Evolutionary conservation across 2,113 vertebrate species (phyloP), one percentile per base, ranked within the genome.

Genomic region (Orycteropus afer): DNA sequence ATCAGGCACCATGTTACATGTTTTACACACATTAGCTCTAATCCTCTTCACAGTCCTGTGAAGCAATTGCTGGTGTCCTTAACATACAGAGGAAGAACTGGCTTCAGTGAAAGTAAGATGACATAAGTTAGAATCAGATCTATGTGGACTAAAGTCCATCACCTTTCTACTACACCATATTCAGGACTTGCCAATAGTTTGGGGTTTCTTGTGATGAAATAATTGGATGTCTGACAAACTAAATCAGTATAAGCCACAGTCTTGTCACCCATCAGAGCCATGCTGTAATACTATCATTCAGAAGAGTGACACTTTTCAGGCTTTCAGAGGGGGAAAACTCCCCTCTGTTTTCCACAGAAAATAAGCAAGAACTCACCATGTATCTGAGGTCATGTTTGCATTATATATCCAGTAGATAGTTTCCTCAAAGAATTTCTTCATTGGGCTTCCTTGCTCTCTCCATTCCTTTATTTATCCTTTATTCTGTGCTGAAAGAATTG

Each of bases 71-170:
- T 51, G 15, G 86, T 29, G 32, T 55, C 57, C 22, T 55, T 20
- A 9, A 22, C 29, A 92, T 40, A 40, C 17, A 27, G 12, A 79
- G 17, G 20, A 82, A 34, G 22, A 90, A 81, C 47, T 49, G 12
- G 7, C 11, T 40, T 85, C 25, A 71, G 11, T 82, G 5, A 22
- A 25, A 7, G 29, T 47, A 37, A 77, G 59, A 6, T 14, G 32
- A 12, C 7, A 17, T 7, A 18, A 0, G 18, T 0, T 5, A 40
- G 3, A 37, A 6, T 73, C 49, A 51, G 45, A 10, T 25, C 47
- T n/a, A 0, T 0, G 13, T 1, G 9, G 34, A 9, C 27, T 27
- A 32, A 18, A 59, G n/a, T 17, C 40, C 0, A 1, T 0, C 5
- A 10, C 18, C 23, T n/a, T 55, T 23, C 27, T 27, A 32, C 23